phyloP scores from a whole-genome alignment of 1,140 invertebrate species.

The Rhyzopertha dominica region DNA sequence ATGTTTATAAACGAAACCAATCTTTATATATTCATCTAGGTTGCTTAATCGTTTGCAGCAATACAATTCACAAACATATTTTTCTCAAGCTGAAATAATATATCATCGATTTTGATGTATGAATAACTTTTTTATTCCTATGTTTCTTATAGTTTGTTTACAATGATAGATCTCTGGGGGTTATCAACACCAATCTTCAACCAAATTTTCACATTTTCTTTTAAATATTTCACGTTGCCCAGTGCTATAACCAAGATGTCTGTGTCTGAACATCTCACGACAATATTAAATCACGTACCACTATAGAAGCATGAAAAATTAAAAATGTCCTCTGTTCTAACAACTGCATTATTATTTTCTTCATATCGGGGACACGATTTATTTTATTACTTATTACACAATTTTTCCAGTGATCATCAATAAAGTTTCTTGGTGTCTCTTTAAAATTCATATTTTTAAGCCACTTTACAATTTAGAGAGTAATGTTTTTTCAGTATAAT shows the following conservation, averaged over 20 bases:
- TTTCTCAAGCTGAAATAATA: too few relatives aligned
- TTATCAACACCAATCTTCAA: slow-evolving; percentile 31
- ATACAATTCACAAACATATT: too few relatives aligned
- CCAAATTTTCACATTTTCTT: slow-evolving; percentile 24
- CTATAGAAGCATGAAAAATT: slow-evolving; percentile 26
- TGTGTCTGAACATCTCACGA: slow-evolving; percentile 31
- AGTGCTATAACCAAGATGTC: slow-evolving; percentile 38
- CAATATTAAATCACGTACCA: slow-evolving; percentile 22
- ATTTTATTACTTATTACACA: slow-evolving; percentile 27
- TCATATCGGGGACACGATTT: slow-evolving; percentile 20
- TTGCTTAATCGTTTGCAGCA: too few relatives aligned
- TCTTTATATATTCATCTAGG: too few relatives aligned
- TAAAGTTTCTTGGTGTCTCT: slow-evolving; percentile 31
- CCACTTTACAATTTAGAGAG: too few relatives aligned
- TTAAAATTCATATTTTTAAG: slow-evolving; percentile 36
- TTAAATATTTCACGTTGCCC: slow-evolving; percentile 31
- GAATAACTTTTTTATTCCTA: too few relatives aligned
- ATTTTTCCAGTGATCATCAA: slow-evolving; percentile 27
- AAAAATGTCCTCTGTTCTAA: slow-evolving; percentile 28
- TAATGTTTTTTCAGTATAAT: too few relatives aligned
- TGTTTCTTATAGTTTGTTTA: slow-evolving; percentile 20
- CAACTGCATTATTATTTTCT: slow-evolving; percentile 8
- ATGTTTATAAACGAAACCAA: too few relatives aligned
- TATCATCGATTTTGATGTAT: too few relatives aligned
- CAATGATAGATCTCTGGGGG: slow-evolving; percentile 28